Conservation (phyloP, 2,888 invertebrate species). For the Xestia xanthographa region DNA sequence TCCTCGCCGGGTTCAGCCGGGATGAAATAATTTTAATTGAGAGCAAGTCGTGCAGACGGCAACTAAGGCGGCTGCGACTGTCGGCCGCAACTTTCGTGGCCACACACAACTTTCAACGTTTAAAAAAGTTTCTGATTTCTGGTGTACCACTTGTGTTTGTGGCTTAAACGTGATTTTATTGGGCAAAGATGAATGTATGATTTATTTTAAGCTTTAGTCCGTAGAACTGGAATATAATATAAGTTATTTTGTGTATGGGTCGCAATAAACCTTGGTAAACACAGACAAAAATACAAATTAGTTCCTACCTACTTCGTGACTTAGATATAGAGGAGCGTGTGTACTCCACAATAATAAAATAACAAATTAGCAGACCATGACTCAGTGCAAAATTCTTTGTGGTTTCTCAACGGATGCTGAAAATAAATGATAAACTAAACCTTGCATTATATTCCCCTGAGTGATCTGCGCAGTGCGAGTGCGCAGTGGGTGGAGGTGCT, state of each 20-base stretch:
- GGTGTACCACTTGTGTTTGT: slow-evolving; percentile 43
- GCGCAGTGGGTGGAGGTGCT: slow-evolving; percentile 30
- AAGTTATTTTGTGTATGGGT: neutral
- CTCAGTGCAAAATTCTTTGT: slow-evolving; percentile 47
- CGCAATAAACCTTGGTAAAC: neutral
- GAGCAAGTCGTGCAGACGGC: slow-evolving; percentile 73
- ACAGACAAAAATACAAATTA: neutral
- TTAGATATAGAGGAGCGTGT: neutral
- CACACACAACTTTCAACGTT: slow-evolving; percentile 56
- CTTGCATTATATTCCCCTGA: slow-evolving; percentile 48
- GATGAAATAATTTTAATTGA: slow-evolving; percentile 76
- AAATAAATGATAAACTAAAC: slow-evolving; percentile 53
- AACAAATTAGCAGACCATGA: slow-evolving; percentile 40
- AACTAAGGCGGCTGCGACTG: slow-evolving; percentile 59
- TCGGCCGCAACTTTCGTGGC: slow-evolving; percentile 62
- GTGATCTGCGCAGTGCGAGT: slow-evolving; percentile 20
- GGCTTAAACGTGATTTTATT: slow-evolving; percentile 23
- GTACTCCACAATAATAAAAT: slow-evolving; percentile 7
- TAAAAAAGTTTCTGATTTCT: slow-evolving; percentile 57
- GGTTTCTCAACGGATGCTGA: slow-evolving; percentile 53
- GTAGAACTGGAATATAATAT: neutral
- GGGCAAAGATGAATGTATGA: slow-evolving; percentile 7
- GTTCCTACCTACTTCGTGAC: neutral
- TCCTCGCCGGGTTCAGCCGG: slow-evolving; percentile 68
- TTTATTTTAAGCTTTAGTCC: neutral